Percentiles rank a stretch among this genome's conserved stretches.
These are phyloP conservation scores for Rafetus swinhoei DNA, from an alignment of 2,113 vertebrate species.

Conservation along the genomic window DNA sequence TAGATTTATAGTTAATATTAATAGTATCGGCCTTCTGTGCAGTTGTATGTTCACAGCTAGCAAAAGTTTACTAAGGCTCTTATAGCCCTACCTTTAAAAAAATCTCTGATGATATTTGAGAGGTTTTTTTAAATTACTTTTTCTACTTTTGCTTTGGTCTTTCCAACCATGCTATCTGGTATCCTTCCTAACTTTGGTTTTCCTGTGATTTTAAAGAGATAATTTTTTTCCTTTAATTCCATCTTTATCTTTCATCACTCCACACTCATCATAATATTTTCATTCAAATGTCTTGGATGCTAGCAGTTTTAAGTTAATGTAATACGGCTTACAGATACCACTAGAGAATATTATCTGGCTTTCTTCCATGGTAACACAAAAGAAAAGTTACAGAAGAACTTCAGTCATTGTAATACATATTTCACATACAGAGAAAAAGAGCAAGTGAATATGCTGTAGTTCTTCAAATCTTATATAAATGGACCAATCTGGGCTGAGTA, in stretches of 20 bases:
- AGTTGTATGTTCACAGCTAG: neutral
- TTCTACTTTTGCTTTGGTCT: neutral
- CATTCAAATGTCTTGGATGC: neutral
- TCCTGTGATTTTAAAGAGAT: neutral
- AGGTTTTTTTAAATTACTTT: constrained; percentile 11
- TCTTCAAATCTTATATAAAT: neutral
- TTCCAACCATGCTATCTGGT: neutral
- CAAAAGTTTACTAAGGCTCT: neutral
- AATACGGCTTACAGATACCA: neutral
- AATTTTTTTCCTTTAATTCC: constrained; percentile 7
- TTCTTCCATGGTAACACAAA: constrained; percentile 1
- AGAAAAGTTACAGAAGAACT: neutral
- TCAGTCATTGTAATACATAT: neutral
- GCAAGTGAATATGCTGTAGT: neutral
- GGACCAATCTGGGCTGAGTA: neutral
- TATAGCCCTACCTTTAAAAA: neutral
- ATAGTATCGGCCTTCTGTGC: constrained; percentile 1
- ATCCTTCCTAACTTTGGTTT: neutral
- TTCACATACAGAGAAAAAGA: neutral
- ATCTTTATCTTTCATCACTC: neutral
- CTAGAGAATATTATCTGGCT: neutral
- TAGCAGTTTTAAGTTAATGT: neutral
- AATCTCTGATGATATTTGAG: neutral
- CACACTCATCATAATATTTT: neutral
- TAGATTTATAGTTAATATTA: constrained; percentile 1